These are phyloP conservation scores for Troglohyphantes excavatus DNA, from an alignment of 2,888 invertebrate genomes.

Conservation along the genomic window DNA sequence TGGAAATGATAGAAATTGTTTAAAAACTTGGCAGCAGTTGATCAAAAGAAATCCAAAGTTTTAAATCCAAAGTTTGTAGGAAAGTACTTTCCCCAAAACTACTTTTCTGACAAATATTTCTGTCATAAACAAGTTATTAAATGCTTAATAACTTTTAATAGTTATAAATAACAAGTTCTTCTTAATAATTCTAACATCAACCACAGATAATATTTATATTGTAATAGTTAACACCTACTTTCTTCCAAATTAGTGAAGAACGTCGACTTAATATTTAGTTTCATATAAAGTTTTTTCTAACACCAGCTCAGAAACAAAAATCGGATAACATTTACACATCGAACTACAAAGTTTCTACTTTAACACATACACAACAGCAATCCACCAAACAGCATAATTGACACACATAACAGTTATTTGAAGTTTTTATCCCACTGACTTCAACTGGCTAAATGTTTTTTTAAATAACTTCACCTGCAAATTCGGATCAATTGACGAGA, in stretches of 20 bases:
- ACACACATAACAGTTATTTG: background rate
- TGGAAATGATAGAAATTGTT: background rate
- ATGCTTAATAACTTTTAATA: no score
- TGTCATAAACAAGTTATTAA: background rate
- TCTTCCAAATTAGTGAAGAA: no score
- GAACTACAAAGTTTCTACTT: background rate
- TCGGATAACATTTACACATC: slow-evolving; percentile 4
- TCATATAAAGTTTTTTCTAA: background rate
- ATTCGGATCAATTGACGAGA: slow-evolving; percentile 5
- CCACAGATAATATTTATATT: no score
- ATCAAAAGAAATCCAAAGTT: background rate
- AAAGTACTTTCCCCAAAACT: background rate
- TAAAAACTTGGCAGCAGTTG: background rate
- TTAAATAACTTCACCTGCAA: slow-evolving; percentile 5
- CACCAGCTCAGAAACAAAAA: background rate
- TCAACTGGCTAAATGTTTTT: background rate
- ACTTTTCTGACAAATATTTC: background rate
- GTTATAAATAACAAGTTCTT: no score
- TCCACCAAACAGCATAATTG: background rate
- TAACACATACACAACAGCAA: background rate
- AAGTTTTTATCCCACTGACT: background rate
- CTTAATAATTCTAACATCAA: no score
- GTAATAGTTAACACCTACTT: no score
- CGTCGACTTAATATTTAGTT: background rate
- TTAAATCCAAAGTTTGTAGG: background rate